These are phyloP conservation scores for Melanotaenia boesemani DNA, from an alignment of 2,797 vertebrate genomes.

Conservation along the genomic window DNA sequence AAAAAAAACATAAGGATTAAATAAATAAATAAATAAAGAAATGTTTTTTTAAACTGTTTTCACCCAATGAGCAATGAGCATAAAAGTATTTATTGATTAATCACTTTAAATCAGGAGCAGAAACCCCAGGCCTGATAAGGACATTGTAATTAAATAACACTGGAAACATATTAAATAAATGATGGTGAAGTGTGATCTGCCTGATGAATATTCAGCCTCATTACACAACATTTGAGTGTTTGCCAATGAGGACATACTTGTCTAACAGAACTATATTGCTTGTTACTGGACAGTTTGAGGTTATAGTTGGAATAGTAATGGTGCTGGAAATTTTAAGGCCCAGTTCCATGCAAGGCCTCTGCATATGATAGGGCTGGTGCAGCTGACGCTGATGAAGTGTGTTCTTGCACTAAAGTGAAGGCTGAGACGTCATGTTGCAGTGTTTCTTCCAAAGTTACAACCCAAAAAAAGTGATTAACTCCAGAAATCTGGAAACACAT, in stretches of 20 bases:
- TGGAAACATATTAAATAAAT: conserved; percentile 27
- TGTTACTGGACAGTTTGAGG: too few species aligned
- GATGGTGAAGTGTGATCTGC: conserved; percentile 14
- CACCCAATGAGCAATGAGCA: neutral
- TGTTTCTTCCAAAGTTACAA: too few species aligned
- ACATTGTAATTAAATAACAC: conserved; percentile 3
- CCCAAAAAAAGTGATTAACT: too few species aligned
- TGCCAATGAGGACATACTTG: neutral
- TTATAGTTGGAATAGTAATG: too few species aligned
- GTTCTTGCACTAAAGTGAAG: too few species aligned
- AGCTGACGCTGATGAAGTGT: too few species aligned
- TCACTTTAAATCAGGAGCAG: neutral
- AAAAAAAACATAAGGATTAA: neutral
- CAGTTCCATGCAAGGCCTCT: too few species aligned
- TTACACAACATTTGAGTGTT: conserved; percentile 13
- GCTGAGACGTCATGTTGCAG: too few species aligned
- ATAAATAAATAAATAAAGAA: too few species aligned
- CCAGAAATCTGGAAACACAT: too few species aligned
- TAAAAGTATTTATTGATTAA: neutral
- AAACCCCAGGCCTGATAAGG: conserved; percentile 4
- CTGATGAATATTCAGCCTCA: conserved; percentile 34
- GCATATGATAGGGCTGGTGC: too few species aligned
- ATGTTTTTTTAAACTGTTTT: neutral
- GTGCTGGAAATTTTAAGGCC: too few species aligned
- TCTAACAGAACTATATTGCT: neutral